A percentile compares a stretch with the other conserved stretches of the same genome.
Conservation (phyloP, 2,797 vertebrate genomes). For the Darevskia nairensis region DNA sequence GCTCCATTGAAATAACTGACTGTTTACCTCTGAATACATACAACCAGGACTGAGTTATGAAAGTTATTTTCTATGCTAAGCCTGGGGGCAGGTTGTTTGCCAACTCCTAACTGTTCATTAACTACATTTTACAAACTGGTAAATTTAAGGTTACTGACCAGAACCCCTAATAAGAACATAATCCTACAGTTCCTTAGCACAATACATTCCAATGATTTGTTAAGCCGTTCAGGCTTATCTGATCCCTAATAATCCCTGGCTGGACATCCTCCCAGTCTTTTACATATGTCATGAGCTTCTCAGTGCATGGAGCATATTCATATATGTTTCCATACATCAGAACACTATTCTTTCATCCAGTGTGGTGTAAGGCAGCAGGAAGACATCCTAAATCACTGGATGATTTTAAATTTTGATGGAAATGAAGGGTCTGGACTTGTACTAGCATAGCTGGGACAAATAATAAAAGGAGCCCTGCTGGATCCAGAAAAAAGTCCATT, state of each 20-base stretch:
- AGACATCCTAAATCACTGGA: background rate
- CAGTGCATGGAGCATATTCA: background rate
- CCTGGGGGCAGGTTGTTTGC: background rate
- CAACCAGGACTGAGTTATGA: too few relatives aligned
- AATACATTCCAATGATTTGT: background rate
- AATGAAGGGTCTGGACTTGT: background rate
- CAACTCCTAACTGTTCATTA: background rate
- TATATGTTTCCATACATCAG: background rate
- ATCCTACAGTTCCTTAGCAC: background rate
- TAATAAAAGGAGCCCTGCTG: conserved; percentile 1
- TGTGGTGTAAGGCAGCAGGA: background rate
- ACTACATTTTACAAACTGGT: background rate
- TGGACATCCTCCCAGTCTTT: background rate
- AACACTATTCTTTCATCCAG: background rate
- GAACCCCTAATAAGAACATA: background rate
- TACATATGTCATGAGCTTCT: conserved; percentile 1
- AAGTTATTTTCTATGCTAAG: background rate
- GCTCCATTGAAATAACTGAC: background rate
- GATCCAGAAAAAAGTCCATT: too few relatives aligned
- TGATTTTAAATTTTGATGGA: background rate
- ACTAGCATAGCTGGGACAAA: background rate
- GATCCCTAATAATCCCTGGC: background rate
- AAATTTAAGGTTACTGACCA: background rate
- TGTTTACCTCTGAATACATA: background rate
- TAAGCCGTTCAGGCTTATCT: background rate